Conservation (phyloP, 2,888 invertebrate genomes). For the Scaptomyza polygonia region DNA sequence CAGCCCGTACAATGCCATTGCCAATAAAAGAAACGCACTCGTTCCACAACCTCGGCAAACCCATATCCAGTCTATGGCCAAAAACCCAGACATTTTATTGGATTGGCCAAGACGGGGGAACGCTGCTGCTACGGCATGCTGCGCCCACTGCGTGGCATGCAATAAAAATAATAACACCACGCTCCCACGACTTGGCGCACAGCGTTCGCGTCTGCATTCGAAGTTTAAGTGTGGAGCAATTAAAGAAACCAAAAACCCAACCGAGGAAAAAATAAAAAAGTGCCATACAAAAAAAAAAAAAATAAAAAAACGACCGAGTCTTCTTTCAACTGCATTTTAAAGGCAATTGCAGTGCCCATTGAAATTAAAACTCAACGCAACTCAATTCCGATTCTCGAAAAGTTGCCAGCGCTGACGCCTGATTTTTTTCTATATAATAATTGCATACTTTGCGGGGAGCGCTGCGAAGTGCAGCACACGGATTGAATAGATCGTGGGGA, state of each 20-base stretch:
- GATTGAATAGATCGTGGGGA: slow-evolving; percentile 14
- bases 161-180: slow-evolving; percentile 61
- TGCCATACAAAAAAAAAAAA: background rate
- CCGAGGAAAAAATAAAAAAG: slow-evolving; percentile 16
- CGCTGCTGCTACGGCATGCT: slow-evolving; percentile 8
- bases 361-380: slow-evolving; percentile 50
- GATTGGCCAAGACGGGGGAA: slow-evolving; percentile 35
- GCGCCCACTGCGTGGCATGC: slow-evolving; percentile 34
- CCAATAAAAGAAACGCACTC: slow-evolving; percentile 24
- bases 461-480: too few relatives aligned
- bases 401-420: slow-evolving; percentile 44
- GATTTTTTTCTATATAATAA: slow-evolving; percentile 71
- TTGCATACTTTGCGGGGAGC: slow-evolving; percentile 67
- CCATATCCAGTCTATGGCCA: slow-evolving; percentile 1
- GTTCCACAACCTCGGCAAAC: background rate
- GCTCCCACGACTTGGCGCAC: background rate
- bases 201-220: slow-evolving; percentile 48
- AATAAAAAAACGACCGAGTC: background rate
- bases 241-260: slow-evolving; percentile 58
- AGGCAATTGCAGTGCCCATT: slow-evolving; percentile 67
- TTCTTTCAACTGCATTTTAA: slow-evolving; percentile 65
- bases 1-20: slow-evolving; percentile 1
- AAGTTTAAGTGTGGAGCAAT: slow-evolving; percentile 65
- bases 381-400: slow-evolving; percentile 15
- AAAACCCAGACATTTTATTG: slow-evolving; percentile 65